Conservation (phyloP, 2,113 vertebrate species). For the Dipodomys merriami region DNA sequence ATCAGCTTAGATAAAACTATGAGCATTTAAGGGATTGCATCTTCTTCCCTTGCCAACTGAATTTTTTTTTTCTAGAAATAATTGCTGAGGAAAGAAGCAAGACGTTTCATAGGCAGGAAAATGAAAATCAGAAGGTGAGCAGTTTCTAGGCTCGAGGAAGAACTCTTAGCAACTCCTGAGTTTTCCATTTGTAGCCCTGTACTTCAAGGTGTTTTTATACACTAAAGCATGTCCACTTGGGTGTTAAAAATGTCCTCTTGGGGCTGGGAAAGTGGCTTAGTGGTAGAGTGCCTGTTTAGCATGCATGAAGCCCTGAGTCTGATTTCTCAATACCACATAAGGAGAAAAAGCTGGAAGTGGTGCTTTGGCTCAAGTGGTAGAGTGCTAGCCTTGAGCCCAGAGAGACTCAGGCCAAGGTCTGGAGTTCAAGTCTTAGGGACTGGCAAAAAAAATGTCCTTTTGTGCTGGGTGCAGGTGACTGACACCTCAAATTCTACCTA, state of each 20-base stretch:
- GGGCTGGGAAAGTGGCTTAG: too few species aligned
- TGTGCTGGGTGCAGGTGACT: neutral
- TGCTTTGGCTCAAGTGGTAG: too few species aligned
- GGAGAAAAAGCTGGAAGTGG: too few species aligned
- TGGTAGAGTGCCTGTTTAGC: too few species aligned
- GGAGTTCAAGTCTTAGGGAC: too few species aligned
- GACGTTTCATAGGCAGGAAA: neutral
- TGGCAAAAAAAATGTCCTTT: neutral
- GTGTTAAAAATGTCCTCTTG: neutral
- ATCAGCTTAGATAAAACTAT: neutral
- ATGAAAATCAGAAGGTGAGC: neutral
- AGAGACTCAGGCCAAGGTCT: too few species aligned
- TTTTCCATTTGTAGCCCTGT: neutral
- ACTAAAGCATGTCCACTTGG: neutral
- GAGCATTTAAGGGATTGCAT: neutral
- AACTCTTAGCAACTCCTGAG: neutral
- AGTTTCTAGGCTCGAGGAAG: neutral
- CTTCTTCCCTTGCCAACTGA: neutral
- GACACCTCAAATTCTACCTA: too few species aligned
- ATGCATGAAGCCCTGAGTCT: too few species aligned
- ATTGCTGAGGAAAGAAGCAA: neutral
- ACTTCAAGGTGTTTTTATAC: neutral
- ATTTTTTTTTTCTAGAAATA: conserved; percentile 1
- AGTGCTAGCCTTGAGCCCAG: too few species aligned
- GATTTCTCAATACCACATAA: too few species aligned